phyloP scores from a whole-genome alignment of 35 echinoderm and acorn worm species.

The Lytechinus variegatus region DNA sequence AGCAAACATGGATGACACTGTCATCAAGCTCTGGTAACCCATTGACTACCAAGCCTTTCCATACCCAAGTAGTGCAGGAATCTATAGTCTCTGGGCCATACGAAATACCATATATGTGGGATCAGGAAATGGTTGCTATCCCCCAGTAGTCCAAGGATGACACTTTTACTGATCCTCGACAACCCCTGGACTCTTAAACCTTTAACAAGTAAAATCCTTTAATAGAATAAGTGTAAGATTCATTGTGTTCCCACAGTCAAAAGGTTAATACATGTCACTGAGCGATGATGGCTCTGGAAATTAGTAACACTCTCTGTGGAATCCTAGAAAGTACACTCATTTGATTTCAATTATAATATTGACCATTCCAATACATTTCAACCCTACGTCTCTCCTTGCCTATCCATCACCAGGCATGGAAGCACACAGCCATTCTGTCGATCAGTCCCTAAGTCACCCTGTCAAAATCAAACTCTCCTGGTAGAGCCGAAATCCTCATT shows the following conservation, averaged over 20 bases:
- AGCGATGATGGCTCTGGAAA: neutral
- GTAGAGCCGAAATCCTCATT: neutral
- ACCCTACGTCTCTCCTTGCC: neutral
- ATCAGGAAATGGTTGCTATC: too few species aligned
- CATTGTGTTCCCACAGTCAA: too few species aligned
- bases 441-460: neutral
- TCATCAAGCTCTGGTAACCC: neutral
- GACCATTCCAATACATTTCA: slow-evolving; percentile 1
- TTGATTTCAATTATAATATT: neutral
- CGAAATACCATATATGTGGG: too few species aligned
- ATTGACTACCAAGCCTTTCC: too few species aligned
- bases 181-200: too few species aligned
- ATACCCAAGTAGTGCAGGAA: too few species aligned
- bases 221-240: too few species aligned
- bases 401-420: neutral
- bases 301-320: neutral
- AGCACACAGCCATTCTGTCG: neutral
- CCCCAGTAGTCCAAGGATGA: too few species aligned
- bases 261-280: too few species aligned
- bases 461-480: neutral
- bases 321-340: neutral
- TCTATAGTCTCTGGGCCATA: too few species aligned
- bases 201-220: too few species aligned
- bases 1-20: neutral
- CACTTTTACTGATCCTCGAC: too few species aligned